phyloP scores from a whole-genome alignment of 2,113 vertebrate genomes.

The Microcebus lehilahytsara region DNA sequence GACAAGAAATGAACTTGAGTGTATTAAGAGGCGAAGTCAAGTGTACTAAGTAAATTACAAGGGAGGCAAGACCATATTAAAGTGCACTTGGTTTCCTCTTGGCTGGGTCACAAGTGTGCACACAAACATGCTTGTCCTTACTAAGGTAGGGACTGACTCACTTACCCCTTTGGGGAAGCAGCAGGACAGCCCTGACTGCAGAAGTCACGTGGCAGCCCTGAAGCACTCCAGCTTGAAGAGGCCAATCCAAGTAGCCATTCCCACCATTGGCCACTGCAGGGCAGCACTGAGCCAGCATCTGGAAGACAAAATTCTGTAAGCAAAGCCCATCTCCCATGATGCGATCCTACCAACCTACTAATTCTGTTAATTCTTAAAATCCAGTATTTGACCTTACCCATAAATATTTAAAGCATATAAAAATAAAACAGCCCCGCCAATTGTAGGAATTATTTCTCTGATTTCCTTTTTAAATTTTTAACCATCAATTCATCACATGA shows the following conservation, averaged over 20 bases:
- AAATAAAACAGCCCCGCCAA: not conserved
- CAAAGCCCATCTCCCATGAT: not conserved
- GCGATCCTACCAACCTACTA: not conserved
- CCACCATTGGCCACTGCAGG: not conserved
- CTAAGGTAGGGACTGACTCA: not conserved
- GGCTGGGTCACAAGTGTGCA: not conserved
- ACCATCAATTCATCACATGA: not conserved
- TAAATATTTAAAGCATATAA: conserved; percentile 2
- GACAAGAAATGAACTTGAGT: conserved; percentile 30
- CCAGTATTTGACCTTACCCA: not conserved
- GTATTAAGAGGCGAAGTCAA: not conserved
- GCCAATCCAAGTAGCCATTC: not conserved
- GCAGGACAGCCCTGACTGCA: not conserved
- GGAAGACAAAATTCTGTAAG: not conserved
- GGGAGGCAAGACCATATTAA: not conserved
- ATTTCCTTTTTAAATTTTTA: not conserved
- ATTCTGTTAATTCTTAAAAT: not conserved
- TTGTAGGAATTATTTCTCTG: not conserved
- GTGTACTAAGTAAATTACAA: not conserved
- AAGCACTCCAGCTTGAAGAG: rapidly evolving
- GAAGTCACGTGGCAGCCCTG: not conserved
- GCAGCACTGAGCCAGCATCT: conserved; percentile 43
- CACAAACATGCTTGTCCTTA: not conserved
- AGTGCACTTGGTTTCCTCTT: conserved; percentile 30
- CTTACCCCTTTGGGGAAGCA: not conserved